Base-by-base conservation (phyloP, 2,113 vertebrate species). In the Sisor rabdophorus region DNA sequence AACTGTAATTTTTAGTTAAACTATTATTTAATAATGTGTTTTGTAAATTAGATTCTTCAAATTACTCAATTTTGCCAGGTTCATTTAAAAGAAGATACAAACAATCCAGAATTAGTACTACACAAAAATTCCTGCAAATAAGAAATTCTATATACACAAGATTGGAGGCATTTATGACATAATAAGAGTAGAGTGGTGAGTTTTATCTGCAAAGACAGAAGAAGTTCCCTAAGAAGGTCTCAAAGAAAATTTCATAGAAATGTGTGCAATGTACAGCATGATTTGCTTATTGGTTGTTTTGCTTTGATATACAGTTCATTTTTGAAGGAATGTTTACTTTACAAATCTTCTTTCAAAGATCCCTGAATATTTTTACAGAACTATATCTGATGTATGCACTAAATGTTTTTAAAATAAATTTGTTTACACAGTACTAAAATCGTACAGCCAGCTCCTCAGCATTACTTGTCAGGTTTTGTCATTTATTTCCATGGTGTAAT, bases 401-500 rank as follows among this genome's bases (percentile, higher is more conserved):
- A 20, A 32, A 11, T 11, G 19, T 2, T 36, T 40, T 40, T 63
- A 26, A 1, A 58, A 4, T 26, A 1, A 26, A 7, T 60, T 28
- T 60, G 15, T 28, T 17, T 60, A 53, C 16, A 67, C 61, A 50
- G 64, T 59, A 53, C 32, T 36, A 68, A 68, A 47, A 32, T 32
- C 13, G 30, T 65, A 64, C 79, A 79, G 79, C 78, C 26, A 50
- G 82, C 71, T 81, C 22, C 53, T 56, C 72, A 24, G 77, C 64
- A 30, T 70, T 80, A 52, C 40, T 78, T 11, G 28, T 36, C 58
- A 40, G 56, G 60, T 26, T 69, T 77, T 79, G 78, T 84, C 36
- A 64, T 63, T 63, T 77, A 71, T 80, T 76, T 67, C 82, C 80
- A 54, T 80, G 30, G 54, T 75, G 40, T 75, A 77, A 79, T 76